These are phyloP conservation scores for Oncorhynchus keta DNA, from an alignment of 2,113 vertebrate genomes.

Conservation along the genomic window DNA sequence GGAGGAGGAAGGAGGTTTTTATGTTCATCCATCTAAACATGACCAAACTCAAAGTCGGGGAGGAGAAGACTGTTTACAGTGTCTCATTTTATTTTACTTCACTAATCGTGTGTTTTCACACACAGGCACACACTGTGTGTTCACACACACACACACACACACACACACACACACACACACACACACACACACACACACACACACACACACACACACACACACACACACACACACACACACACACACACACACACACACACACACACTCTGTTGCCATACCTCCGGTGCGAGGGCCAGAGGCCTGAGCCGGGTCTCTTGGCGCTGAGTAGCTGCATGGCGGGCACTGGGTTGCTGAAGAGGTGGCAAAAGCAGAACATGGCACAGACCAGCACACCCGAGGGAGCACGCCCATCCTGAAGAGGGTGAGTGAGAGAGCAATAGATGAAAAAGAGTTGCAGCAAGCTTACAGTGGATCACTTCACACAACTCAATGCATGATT, in stretches of 20 bases:
- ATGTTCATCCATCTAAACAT: too few relatives aligned
- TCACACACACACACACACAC: not conserved
- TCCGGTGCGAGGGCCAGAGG: conserved; percentile 93
- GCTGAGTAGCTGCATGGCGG: conserved; percentile 90
- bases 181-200: too few relatives aligned
- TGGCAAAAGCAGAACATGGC: conserved; percentile 99
- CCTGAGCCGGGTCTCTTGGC: conserved; percentile 91
- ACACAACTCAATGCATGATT: too few relatives aligned
- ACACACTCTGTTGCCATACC: conserved; percentile 67
- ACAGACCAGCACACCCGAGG: conserved; percentile 92
- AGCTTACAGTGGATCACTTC: too few relatives aligned
- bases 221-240: not conserved
- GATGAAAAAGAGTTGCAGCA: too few relatives aligned
- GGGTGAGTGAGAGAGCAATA: not conserved
- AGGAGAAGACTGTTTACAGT: too few relatives aligned
- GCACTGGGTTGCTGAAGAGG: conserved; percentile 90
- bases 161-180: not conserved
- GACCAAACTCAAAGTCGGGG: too few relatives aligned
- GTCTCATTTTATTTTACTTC: too few relatives aligned
- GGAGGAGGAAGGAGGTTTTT: too few relatives aligned
- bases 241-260: not conserved
- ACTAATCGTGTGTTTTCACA: too few relatives aligned
- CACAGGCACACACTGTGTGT: too few relatives aligned
- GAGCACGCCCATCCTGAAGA: conserved; percentile 84
- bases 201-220: not conserved